phyloP scores from a whole-genome alignment of 2,113 vertebrate species.

The Dermatemys mawii region DNA sequence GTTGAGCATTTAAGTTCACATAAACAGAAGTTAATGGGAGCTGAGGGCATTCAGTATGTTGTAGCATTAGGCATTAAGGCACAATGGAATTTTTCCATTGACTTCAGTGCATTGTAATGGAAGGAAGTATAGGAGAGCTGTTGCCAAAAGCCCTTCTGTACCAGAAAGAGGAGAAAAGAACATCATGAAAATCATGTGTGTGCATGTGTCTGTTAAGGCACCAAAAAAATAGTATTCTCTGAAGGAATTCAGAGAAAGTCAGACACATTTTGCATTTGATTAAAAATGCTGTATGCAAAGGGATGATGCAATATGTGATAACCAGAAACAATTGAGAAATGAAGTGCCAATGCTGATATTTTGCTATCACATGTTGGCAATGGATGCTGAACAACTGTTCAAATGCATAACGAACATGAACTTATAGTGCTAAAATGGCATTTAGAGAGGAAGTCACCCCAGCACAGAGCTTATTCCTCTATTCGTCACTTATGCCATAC shows the following conservation, averaged over 20 bases:
- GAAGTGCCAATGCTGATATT: slow-evolving; percentile 7
- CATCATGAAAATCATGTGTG: neutral
- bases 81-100: neutral
- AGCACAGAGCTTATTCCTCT: neutral
- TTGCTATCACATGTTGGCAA: neutral
- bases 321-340: slow-evolving; percentile 6
- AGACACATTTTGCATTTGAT: slow-evolving; percentile 20
- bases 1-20: neutral
- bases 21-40: neutral
- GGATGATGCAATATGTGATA: slow-evolving; percentile 1
- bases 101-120: rapidly evolving
- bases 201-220: slow-evolving; percentile 35
- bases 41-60: neutral
- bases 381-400: neutral
- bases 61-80: neutral
- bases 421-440: neutral
- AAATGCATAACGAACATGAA: neutral
- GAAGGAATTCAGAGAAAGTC: slow-evolving; percentile 46
- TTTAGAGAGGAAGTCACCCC: neutral
- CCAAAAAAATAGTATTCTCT: slow-evolving; percentile 47
- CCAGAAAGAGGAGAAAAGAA: slow-evolving; percentile 9
- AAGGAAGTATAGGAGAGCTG: neutral
- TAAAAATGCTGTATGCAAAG: slow-evolving; percentile 42
- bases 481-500: neutral
- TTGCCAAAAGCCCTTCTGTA: slow-evolving; percentile 41